These are phyloP conservation scores for Cynoglossus semilaevis DNA, from an alignment of 2,113 vertebrate species.

Conservation along the genomic window DNA sequence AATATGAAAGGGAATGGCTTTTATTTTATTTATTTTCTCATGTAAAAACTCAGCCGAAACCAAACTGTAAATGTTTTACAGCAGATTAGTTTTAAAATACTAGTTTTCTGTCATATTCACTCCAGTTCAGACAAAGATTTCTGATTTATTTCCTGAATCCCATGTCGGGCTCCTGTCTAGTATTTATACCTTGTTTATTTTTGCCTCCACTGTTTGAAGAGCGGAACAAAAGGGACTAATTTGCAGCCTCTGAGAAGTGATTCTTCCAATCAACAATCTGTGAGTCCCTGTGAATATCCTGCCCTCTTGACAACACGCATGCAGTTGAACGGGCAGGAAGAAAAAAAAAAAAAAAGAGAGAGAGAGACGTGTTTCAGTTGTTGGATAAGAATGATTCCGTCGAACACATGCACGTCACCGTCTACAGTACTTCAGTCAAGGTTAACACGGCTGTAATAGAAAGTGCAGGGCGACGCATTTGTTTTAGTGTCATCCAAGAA, in stretches of 20 bases:
- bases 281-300: conserved; percentile 47
- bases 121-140: no score
- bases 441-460: conserved; percentile 23
- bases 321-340: conserved; percentile 16
- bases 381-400: conserved; percentile 44
- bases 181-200: conserved; percentile 33
- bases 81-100: no score
- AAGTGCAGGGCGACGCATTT: conserved; percentile 23
- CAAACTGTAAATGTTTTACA: no score
- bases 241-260: conserved; percentile 54
- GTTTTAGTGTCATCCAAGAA: conserved; percentile 48
- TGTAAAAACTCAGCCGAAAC: no score
- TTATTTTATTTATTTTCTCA: no score
- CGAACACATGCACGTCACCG: neutral
- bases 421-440: conserved; percentile 42
- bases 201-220: conserved; percentile 52
- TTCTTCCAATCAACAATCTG: conserved; percentile 63
- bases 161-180: no score
- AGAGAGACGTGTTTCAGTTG: conserved; percentile 2
- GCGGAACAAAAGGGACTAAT: conserved; percentile 62
- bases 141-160: conserved; percentile 47
- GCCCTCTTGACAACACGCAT: conserved; percentile 47
- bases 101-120: no score
- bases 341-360: conserved; percentile 35
- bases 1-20: no score